A percentile compares a stretch with the other conserved stretches of the same genome.
phyloP scores from a whole-genome alignment of 1,140 invertebrate genomes.

The Drosophila guanche region DNA sequence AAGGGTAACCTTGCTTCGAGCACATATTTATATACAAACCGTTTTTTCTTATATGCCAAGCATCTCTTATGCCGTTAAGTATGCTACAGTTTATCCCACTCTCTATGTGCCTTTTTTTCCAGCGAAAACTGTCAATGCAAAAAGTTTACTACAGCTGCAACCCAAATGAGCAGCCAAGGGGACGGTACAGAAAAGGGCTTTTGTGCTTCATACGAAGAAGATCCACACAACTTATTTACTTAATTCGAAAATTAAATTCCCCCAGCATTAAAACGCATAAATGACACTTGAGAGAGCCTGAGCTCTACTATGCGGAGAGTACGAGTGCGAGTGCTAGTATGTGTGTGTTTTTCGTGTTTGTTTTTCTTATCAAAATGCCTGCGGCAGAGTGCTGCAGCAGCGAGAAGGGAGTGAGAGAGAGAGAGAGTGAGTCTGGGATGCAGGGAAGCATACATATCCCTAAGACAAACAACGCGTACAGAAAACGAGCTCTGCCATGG shows the following conservation, averaged over 20 bases:
- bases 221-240: constrained; percentile 68
- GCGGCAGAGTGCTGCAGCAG: constrained; percentile 72
- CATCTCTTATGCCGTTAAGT: constrained; percentile 19
- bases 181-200: background rate
- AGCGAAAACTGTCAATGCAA: constrained; percentile 47
- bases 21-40: constrained; percentile 4
- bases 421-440: constrained; percentile 15
- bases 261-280: constrained; percentile 78
- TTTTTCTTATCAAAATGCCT: constrained; percentile 82
- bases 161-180: constrained; percentile 34
- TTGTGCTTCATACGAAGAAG: constrained; percentile 11
- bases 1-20: too few relatives aligned
- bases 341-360: constrained; percentile 57
- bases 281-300: constrained; percentile 71
- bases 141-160: constrained; percentile 38
- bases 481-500: constrained; percentile 63
- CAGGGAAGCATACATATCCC: constrained; percentile 63
- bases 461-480: constrained; percentile 78
- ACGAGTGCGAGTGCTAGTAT: background rate
- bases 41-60: constrained; percentile 27
- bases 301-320: background rate
- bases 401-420: constrained; percentile 33
- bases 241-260: constrained; percentile 81
- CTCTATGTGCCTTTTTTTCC: constrained; percentile 16
- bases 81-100: constrained; percentile 25